phyloP scores from a whole-genome alignment of 2,888 invertebrate genomes.

The Lithosia quadra region DNA sequence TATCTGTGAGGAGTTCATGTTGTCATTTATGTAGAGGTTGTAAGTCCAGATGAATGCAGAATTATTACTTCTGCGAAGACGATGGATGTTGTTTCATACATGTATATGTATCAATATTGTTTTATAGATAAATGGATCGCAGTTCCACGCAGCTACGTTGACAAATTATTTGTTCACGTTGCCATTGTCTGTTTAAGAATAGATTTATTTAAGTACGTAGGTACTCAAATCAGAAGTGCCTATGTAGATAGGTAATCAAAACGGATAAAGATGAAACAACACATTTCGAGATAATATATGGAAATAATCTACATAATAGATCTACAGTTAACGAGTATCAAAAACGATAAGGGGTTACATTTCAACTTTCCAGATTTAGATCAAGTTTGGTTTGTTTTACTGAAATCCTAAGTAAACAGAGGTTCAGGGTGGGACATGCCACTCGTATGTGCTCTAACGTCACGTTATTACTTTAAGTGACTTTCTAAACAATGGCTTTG shows the following conservation, averaged over 20 bases:
- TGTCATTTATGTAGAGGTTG: slow-evolving; percentile 9
- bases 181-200: slow-evolving; percentile 11
- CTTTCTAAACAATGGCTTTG: slow-evolving; percentile 5
- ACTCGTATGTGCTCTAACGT: neutral
- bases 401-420: slow-evolving; percentile 51
- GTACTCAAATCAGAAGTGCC: neutral
- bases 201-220: neutral
- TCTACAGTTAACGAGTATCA: slow-evolving; percentile 9
- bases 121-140: slow-evolving; percentile 27
- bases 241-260: neutral
- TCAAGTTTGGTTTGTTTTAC: slow-evolving; percentile 34
- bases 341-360: slow-evolving; percentile 12
- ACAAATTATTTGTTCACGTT: neutral
- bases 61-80: slow-evolving; percentile 16
- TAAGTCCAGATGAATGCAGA: slow-evolving; percentile 10
- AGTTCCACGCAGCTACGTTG: slow-evolving; percentile 13
- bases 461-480: neutral
- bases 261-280: neutral
- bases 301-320: neutral
- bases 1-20: slow-evolving; percentile 1
- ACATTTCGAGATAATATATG: neutral
- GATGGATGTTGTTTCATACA: slow-evolving; percentile 20
- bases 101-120: slow-evolving; percentile 23
- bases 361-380: slow-evolving; percentile 27
- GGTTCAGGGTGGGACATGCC: slow-evolving; percentile 13